A percentile compares a stretch with the other conserved stretches of the same genome.
Conservation (phyloP, 1,140 invertebrate genomes). For the Capitella teleta region DNA sequence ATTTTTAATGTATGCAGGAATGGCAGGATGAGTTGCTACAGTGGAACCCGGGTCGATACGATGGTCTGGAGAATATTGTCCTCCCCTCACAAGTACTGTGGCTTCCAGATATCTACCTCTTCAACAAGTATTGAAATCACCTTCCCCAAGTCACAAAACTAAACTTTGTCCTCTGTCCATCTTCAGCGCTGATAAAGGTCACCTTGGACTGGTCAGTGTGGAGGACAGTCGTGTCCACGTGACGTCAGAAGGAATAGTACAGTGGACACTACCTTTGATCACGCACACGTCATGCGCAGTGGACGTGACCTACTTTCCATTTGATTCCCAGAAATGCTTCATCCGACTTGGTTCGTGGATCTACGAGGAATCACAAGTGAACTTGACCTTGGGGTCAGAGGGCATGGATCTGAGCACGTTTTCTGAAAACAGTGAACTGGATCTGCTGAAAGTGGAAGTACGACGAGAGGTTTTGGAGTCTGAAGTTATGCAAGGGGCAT, state of each 20-base stretch:
- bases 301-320: conserved; percentile 56
- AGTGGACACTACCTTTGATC: conserved; percentile 33
- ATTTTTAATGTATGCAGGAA: too few relatives aligned
- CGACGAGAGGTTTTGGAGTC: background rate
- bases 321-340: conserved; percentile 89
- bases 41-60: conserved; percentile 10
- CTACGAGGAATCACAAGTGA: conserved; percentile 85
- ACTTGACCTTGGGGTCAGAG: conserved; percentile 21
- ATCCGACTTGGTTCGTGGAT: conserved; percentile 99
- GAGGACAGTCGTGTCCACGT: conserved; percentile 29
- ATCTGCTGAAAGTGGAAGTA: background rate
- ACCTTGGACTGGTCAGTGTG: conserved; percentile 30
- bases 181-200: conserved; percentile 26
- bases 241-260: conserved; percentile 19
- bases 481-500: background rate
- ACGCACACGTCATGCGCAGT: conserved; percentile 30
- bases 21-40: conserved; percentile 10
- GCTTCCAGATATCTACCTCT: conserved; percentile 13
- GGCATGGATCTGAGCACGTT: background rate
- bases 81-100: conserved; percentile 7
- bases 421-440: background rate
- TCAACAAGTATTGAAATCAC: conserved; percentile 11
- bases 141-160: background rate
- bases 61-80: background rate
- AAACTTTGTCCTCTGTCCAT: background rate